phyloP scores from a whole-genome alignment of 1,140 invertebrate species.

The Archivesica marissinica region DNA sequence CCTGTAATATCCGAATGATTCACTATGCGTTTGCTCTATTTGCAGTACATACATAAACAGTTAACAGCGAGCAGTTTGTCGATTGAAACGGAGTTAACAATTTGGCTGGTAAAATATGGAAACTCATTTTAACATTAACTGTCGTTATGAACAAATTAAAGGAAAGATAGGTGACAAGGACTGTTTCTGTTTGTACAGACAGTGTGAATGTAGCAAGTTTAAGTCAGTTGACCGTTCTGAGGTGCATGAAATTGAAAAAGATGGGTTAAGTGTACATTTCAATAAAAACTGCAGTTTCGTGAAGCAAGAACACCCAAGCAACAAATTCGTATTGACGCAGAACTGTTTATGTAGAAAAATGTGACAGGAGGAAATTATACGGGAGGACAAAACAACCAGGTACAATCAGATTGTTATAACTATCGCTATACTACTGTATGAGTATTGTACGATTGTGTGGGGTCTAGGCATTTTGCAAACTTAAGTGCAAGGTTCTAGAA shows the following conservation, averaged over 20 bases:
- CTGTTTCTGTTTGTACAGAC: not conserved
- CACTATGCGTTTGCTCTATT: too few species aligned
- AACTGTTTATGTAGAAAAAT: not conserved
- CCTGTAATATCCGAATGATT: too few species aligned
- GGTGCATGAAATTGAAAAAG: not conserved
- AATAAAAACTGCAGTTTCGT: not conserved
- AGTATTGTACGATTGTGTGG: too few species aligned
- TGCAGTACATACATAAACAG: too few species aligned
- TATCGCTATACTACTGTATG: not conserved
- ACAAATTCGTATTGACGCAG: not conserved
- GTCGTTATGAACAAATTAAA: conserved; percentile 3
- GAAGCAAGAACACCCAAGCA: not conserved
- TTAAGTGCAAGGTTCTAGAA: too few species aligned
- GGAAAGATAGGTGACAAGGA: not conserved
- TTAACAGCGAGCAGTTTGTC: too few species aligned
- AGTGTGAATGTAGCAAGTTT: not conserved
- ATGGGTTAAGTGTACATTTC: conserved; percentile 1
- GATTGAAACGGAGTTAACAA: too few species aligned
- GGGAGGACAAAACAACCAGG: not conserved
- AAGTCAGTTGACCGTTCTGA: not conserved
- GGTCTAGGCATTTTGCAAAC: too few species aligned
- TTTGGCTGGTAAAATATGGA: not conserved
- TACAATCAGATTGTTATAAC: not conserved
- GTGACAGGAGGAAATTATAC: not conserved
- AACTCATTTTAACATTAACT: not conserved